Evolutionary conservation across 2,113 vertebrate genomes (phyloP).

Genomic region (Arizona elegans): DNA sequence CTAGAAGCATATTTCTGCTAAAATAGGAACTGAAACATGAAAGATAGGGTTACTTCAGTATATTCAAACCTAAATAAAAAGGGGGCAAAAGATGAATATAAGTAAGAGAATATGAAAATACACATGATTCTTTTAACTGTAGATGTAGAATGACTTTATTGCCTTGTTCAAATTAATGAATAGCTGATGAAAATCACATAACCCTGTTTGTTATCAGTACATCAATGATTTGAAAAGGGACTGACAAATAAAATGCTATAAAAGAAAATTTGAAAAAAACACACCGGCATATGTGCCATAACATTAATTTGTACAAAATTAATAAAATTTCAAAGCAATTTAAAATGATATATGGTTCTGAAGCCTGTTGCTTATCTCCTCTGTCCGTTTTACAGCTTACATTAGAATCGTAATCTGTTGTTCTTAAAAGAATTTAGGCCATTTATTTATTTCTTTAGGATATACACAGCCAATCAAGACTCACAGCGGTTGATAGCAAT

Average conservation of each 20-base stretch:
- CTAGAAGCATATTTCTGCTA: neutral
- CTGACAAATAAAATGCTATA: neutral
- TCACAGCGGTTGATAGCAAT: neutral
- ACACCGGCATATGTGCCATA: neutral
- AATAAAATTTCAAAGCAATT: neutral
- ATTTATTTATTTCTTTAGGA: neutral
- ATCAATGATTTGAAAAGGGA: neutral
- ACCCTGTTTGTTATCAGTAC: neutral
- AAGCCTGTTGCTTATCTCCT: neutral
- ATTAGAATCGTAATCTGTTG: neutral
- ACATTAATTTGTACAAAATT: neutral
- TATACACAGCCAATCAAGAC: neutral
- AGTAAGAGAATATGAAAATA: neutral
- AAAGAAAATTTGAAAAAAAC: neutral
- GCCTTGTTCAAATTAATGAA: neutral
- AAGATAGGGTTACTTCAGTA: neutral
- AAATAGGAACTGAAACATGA: neutral
- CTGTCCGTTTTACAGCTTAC: neutral
- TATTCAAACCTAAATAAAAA: neutral
- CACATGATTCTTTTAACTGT: neutral
- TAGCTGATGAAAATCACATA: neutral
- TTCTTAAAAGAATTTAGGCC: neutral
- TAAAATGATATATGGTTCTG: neutral
- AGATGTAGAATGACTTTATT: neutral
- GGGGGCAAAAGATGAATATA: neutral